Percentiles rank a stretch among this genome's conserved stretches.
Conservation (phyloP, 2,797 vertebrate species). For the Cuniculus paca region DNA sequence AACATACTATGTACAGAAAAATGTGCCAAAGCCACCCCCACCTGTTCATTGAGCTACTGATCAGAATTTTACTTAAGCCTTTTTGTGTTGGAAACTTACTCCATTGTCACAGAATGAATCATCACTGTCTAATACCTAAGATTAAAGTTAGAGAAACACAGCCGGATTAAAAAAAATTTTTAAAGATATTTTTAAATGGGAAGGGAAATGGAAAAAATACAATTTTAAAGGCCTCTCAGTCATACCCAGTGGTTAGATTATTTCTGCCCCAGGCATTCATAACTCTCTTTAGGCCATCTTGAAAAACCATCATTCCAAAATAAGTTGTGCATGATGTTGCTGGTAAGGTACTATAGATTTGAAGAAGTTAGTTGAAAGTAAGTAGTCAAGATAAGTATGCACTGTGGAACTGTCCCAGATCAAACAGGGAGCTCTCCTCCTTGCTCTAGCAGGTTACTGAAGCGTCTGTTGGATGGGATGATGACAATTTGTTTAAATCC, state of each 20-base stretch:
- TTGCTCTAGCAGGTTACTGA: background rate
- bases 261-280: background rate
- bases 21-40: background rate
- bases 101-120: background rate
- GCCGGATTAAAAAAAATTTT: background rate
- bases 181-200: background rate
- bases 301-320: background rate
- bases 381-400: background rate
- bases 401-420: background rate
- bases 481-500: background rate
- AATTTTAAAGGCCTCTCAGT: background rate
- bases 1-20: background rate
- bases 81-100: background rate
- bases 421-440: background rate
- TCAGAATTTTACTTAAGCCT: background rate
- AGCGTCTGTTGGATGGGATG: background rate
- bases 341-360: background rate
- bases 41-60: background rate
- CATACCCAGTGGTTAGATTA: accelerated
- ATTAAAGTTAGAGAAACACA: background rate
- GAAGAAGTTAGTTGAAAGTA: background rate
- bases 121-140: background rate
- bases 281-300: background rate
- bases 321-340: background rate
- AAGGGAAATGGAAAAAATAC: background rate